Conservation (phyloP, 2,797 vertebrate species). For the Ctenopoma multispine region DNA sequence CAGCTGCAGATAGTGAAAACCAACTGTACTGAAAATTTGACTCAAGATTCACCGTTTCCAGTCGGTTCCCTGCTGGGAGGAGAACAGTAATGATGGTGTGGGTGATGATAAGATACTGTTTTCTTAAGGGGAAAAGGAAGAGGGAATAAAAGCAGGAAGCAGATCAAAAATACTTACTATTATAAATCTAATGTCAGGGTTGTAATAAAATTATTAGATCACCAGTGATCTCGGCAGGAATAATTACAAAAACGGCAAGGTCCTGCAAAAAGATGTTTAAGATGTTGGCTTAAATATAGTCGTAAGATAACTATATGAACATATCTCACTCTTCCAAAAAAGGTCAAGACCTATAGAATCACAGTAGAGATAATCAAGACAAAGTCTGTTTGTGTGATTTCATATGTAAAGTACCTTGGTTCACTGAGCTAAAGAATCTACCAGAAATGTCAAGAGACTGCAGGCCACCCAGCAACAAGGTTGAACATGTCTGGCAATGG, state of each 20-base stretch:
- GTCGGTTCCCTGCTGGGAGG: slow-evolving; percentile 8
- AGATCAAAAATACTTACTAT: slow-evolving; percentile 10
- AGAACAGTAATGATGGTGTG: slow-evolving; percentile 1
- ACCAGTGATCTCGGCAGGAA: slow-evolving; percentile 22
- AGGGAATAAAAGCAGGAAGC: not conserved
- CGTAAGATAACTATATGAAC: not conserved
- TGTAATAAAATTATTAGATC: slow-evolving; percentile 55
- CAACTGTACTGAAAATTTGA: slow-evolving; percentile 8
- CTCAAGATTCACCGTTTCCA: not conserved
- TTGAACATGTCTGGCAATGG: slow-evolving; percentile 37
- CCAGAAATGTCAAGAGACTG: slow-evolving; percentile 48
- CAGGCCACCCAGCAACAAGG: slow-evolving; percentile 27
- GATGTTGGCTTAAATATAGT: not conserved
- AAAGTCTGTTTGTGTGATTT: slow-evolving; percentile 6
- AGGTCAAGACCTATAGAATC: not conserved
- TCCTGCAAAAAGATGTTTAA: slow-evolving; percentile 22
- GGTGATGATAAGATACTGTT: not conserved
- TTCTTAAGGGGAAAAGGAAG: not conserved
- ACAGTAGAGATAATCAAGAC: not conserved
- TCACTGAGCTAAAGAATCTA: slow-evolving; percentile 27
- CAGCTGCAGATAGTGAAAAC: not conserved
- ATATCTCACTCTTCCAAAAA: slow-evolving; percentile 10
- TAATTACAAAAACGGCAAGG: slow-evolving; percentile 27
- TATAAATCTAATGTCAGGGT: slow-evolving; percentile 28
- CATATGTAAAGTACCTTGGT: slow-evolving; percentile 25